Base-by-base conservation (phyloP, 1,140 invertebrate genomes). In the Epicauta chinensis region DNA sequence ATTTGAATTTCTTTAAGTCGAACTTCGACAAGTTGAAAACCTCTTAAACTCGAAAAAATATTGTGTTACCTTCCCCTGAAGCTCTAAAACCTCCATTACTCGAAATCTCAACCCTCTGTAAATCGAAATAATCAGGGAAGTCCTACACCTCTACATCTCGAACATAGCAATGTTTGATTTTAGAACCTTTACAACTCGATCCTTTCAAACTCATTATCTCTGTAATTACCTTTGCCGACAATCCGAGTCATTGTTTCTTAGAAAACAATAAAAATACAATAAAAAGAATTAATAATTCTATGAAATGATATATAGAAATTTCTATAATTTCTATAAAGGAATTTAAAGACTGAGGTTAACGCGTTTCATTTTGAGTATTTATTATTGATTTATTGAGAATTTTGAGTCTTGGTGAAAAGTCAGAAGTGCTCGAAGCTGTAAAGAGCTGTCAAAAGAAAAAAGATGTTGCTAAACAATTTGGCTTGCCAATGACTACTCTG, bases 381-480 rank as follows among this genome's bases (percentile, higher is more conserved):
- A n/a, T n/a, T n/a, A n/a, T n/a, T n/a, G n/a, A n/a, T n/a, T n/a
- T n/a, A 15, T 53, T 61, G 51, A 58, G 53, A 42, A 51, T 47
- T 38, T 51, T 52, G 51, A 45, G 45, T 39, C 36, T 56, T 53
- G 36, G 16, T 43, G 49, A 59, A 48, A 61, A 59, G 54, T 56
- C 17, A 45, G 36, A 48, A 54, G 23, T 51, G 23, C 52, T 59
- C 11, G 56, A 59, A 56, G 54, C 56, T 51, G 51, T 59, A n/a
- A 54, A 61, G 53, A 49, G 45, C 51, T 53, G 54, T 37, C 14
- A 31, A 48, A 36, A 39, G 32, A 61, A 61, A 31, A 54, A 54
- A 56, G 51, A 59, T 54, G 54, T 56, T 16, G 56, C 52, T 40
- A 11, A 29, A 15, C 58, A 58, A 39, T 60, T 50, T 52, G 42